A percentile compares a stretch with the other conserved stretches of the same genome.
Evolutionary conservation across 1,140 invertebrate species (phyloP).

Genomic region (Bombus superbus): DNA sequence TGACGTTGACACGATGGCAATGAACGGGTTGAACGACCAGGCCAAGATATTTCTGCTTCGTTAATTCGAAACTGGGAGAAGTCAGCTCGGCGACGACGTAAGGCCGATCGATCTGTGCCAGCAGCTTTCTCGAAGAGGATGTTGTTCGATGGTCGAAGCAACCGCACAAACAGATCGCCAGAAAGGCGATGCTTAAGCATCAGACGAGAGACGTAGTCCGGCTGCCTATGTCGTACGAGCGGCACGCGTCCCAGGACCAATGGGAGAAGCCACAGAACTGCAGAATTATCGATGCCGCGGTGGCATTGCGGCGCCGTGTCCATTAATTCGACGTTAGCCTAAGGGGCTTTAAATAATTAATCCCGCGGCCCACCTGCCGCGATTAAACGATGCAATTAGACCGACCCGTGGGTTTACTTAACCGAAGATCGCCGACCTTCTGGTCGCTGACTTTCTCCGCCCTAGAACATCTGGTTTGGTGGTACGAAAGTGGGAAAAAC

Average conservation of each 20-base stretch:
- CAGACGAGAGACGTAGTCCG: constrained; percentile 1
- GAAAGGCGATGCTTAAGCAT: constrained; percentile 14
- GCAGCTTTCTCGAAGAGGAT: background rate
- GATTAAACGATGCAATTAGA: constrained; percentile 69
- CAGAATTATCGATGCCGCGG: constrained; percentile 71
- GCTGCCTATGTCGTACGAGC: constrained; percentile 8
- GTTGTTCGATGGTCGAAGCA: background rate
- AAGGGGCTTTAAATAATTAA: constrained; percentile 76
- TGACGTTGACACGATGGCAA: too few species aligned
- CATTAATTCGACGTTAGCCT: constrained; percentile 74
- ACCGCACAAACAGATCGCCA: constrained; percentile 2
- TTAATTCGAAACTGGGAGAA: background rate
- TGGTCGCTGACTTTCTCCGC: constrained; percentile 34
- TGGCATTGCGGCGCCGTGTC: constrained; percentile 62
- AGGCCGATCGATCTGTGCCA: background rate
- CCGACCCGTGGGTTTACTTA: constrained; percentile 52
- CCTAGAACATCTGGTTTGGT: too few species aligned
- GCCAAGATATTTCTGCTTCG: background rate
- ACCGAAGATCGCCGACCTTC: constrained; percentile 38
- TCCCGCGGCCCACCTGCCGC: constrained; percentile 49
- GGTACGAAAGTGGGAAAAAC: too few species aligned
- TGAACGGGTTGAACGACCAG: background rate
- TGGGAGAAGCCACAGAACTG: constrained; percentile 57
- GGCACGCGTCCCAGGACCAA: constrained; percentile 58
- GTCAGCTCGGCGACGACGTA: background rate